Base-by-base conservation (phyloP, 2,888 invertebrate species). In the Pristionchus japonicus region DNA sequence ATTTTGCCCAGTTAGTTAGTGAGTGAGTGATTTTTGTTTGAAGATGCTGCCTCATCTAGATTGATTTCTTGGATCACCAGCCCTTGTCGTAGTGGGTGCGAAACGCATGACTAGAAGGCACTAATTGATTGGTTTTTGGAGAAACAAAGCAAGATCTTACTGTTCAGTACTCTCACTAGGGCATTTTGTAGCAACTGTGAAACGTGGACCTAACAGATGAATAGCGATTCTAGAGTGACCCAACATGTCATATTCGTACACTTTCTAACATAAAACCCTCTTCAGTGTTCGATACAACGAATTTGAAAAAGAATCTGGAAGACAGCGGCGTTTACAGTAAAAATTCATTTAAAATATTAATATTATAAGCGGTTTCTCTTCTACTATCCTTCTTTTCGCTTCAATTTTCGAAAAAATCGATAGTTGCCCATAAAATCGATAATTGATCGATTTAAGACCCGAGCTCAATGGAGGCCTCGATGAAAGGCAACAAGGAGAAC, bases 281-380 rank as follows among this genome's bases (percentile, higher is more conserved):
- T 77, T 27, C 77, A 77, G 77, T 43, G 43, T n/a, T 77, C 47
- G 27, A 77, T 43, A 77, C 77, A 9, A 11, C 17, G 11, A 3
- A 47, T 15, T 15, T 77, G 7, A 77, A 77, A 47, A 15, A 77
- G 13, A 77, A 77, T 27, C 11, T 27, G 2, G 17, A 40, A 47
- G 23, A 7, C 1, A 77, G 77, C 77, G 77, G 77, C n/a, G 77
- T 77, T n/a, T 43, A n/a, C 40, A n/a, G 77, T 77, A 77, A 70
- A 27, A 77, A 23, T 37, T 37, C 27, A n/a, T n/a, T n/a, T 37
- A 37, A 34, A 37, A 70, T 70, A 37, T 70, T 37, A 77, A n/a
- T 43, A n/a, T n/a, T n/a, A n/a, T n/a, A n/a, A n/a, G n/a, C n/a
- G n/a, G n/a, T n/a, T n/a, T n/a, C n/a, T n/a, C n/a, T n/a, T n/a